phyloP scores from a whole-genome alignment of 2,113 vertebrate genomes.

The Nettapus auritus region DNA sequence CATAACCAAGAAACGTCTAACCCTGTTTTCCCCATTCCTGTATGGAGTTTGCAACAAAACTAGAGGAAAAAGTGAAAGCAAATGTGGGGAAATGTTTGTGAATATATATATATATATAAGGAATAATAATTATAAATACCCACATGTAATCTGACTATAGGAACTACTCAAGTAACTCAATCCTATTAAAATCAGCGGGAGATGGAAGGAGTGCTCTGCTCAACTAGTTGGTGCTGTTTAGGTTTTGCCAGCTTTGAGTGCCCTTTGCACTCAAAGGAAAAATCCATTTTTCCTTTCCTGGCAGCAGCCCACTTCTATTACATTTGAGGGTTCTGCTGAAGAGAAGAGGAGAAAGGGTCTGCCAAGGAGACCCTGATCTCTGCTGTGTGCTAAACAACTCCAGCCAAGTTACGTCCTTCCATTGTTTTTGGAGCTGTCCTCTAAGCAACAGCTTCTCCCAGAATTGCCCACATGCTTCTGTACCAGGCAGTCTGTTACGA shows the following conservation, averaged over 20 bases:
- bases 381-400: neutral
- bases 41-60: neutral
- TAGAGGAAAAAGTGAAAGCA: neutral
- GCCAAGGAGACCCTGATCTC: neutral
- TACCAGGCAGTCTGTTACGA: neutral
- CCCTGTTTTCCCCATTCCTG: neutral
- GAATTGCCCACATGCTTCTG: neutral
- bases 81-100: neutral
- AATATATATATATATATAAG: neutral
- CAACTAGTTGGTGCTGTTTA: neutral
- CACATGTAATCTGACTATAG: neutral
- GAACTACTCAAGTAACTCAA: conserved; percentile 5
- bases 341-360: neutral
- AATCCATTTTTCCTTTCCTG: neutral
- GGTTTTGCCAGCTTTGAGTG: neutral
- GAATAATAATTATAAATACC: neutral
- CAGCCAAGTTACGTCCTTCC: neutral
- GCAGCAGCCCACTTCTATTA: conserved; percentile 2
- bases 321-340: conserved; percentile 2
- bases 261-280: neutral
- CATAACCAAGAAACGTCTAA: neutral
- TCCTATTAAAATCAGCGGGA: conserved; percentile 10
- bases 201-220: neutral
- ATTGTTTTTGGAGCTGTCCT: neutral
- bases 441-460: neutral